Percentiles rank a stretch among this genome's conserved stretches.
Evolutionary conservation across 1,140 invertebrate species (phyloP).

Genomic region (Apocrypta bakeri): DNA sequence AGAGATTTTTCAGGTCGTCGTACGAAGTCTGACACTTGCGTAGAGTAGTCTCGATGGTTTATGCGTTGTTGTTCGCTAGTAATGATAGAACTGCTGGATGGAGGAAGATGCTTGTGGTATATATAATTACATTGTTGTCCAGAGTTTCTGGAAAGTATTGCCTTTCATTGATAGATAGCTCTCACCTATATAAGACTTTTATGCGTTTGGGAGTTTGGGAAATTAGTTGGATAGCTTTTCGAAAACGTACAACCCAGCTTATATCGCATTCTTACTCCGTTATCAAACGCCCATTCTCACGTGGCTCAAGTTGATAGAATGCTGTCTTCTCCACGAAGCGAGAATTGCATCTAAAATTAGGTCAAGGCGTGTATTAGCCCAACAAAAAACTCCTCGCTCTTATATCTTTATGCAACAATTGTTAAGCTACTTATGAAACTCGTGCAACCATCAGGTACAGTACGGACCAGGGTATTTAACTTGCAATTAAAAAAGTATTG

Average conservation of each 20-base stretch:
- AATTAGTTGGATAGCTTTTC: not conserved
- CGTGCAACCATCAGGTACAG: too few species aligned
- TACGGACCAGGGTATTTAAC: too few species aligned
- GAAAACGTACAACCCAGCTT: not conserved
- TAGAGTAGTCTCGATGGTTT: not conserved
- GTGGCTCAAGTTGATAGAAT: conserved; percentile 1
- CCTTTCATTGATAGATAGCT: too few species aligned
- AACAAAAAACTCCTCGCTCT: not conserved
- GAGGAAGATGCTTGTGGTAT: not conserved
- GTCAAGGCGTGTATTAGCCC: not conserved
- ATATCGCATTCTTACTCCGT: not conserved
- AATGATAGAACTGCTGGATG: not conserved
- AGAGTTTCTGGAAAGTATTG: too few species aligned
- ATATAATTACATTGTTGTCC: not conserved
- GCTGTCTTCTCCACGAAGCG: not conserved
- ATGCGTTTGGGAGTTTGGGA: too few species aligned
- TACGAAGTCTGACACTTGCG: not conserved
- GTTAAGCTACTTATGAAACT: not conserved
- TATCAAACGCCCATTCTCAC: not conserved
- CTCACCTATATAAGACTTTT: too few species aligned
- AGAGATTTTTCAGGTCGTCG: not conserved
- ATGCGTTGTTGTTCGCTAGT: not conserved
- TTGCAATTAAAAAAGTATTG: too few species aligned
- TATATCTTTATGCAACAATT: too few species aligned
- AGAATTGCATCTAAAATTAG: not conserved